Evolutionary conservation across 2,888 invertebrate species (phyloP).

Genomic region (Allygus modestus): DNA sequence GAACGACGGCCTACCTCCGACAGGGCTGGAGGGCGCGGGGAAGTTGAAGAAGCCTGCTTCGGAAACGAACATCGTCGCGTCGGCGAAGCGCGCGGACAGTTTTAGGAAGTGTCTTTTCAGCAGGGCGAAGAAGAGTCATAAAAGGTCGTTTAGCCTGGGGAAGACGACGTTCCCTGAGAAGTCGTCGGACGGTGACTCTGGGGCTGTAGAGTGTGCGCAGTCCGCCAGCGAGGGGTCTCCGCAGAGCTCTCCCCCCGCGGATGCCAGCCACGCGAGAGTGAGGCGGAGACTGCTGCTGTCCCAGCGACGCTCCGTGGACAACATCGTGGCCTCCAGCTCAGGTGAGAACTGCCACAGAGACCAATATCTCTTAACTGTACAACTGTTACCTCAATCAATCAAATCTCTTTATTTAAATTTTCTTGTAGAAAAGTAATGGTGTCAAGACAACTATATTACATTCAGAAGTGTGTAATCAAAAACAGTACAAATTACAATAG

Average conservation of each 20-base stretch:
- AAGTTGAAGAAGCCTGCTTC: slow-evolving; percentile 61
- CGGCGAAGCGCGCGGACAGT: slow-evolving; percentile 18
- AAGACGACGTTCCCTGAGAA: slow-evolving; percentile 64
- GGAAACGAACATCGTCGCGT: slow-evolving; percentile 61
- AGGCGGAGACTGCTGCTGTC: slow-evolving; percentile 71
- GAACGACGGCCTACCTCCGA: slow-evolving; percentile 62
- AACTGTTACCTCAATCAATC: too few species aligned
- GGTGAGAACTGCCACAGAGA: slow-evolving; percentile 66
- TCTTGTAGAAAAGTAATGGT: too few species aligned
- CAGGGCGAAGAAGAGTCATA: slow-evolving; percentile 66
- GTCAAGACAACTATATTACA: too few species aligned
- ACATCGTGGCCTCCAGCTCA: slow-evolving; percentile 73
- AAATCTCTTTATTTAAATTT: too few species aligned
- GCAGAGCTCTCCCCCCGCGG: slow-evolving; percentile 67
- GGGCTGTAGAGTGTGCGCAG: slow-evolving; percentile 57
- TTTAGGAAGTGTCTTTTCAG: slow-evolving; percentile 54
- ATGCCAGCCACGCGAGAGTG: slow-evolving; percentile 68
- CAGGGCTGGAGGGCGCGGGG: slow-evolving; percentile 36
- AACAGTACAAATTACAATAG: too few species aligned
- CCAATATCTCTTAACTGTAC: slow-evolving; percentile 60
- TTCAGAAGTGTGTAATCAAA: too few species aligned
- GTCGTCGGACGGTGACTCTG: slow-evolving; percentile 59
- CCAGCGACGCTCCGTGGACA: slow-evolving; percentile 74
- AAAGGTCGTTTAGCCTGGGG: slow-evolving; percentile 68
- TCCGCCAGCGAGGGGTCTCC: slow-evolving; percentile 66